These are phyloP conservation scores for Bergia puertoricense DNA, from an alignment of 92 coral and sea anemone genomes.

Conservation along the genomic window DNA sequence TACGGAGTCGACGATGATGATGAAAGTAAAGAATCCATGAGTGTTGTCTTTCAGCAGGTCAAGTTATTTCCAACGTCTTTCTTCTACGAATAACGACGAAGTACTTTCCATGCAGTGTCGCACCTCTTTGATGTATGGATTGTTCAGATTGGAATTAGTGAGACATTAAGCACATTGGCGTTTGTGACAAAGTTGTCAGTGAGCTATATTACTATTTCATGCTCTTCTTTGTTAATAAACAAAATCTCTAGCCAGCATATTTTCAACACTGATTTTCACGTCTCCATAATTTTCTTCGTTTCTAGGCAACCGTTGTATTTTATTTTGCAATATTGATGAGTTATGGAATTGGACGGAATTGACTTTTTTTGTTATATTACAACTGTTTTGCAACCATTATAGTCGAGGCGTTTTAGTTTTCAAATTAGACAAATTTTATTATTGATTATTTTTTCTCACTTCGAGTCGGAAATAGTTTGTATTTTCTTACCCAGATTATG, in stretches of 20 bases:
- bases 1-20: slow-evolving; percentile 34
- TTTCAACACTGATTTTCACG: slow-evolving; percentile 4
- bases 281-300: slow-evolving; percentile 1
- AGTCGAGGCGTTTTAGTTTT: neutral
- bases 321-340: slow-evolving; percentile 9
- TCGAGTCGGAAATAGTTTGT: neutral
- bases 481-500: neutral
- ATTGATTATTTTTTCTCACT: too few relatives aligned
- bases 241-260: neutral
- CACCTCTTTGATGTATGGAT: neutral
- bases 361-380: neutral
- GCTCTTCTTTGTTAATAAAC: neutral
- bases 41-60: neutral
- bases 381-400: neutral
- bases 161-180: neutral
- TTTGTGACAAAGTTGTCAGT: neutral
- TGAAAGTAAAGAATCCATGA: slow-evolving; percentile 28
- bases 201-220: neutral
- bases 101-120: neutral
- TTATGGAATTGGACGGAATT: neutral
- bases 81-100: neutral
- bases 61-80: neutral
- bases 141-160: neutral
- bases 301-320: slow-evolving; percentile 15
- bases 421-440: too few relatives aligned